These are phyloP conservation scores for Daubentonia madagascariensis DNA, from an alignment of 2,113 vertebrate species.

Conservation along the genomic window DNA sequence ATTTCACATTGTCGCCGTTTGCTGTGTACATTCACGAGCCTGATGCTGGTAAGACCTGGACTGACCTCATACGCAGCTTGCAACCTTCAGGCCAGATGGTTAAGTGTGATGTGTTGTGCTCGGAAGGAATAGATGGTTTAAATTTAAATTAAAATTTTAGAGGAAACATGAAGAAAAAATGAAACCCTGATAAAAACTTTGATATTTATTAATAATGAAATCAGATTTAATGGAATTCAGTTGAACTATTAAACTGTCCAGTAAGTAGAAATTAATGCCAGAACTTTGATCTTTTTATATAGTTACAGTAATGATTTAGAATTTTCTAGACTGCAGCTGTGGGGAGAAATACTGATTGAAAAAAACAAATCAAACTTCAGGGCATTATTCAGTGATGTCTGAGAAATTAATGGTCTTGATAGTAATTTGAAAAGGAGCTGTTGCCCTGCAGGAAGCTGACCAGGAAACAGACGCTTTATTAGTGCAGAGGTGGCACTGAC, in stretches of 20 bases:
- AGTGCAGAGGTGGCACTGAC: neutral
- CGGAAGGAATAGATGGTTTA: neutral
- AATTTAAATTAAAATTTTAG: conserved; percentile 19
- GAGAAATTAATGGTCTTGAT: neutral
- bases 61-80: too few species aligned
- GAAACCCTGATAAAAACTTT: neutral
- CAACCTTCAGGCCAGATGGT: neutral
- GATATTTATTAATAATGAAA: conserved; percentile 58
- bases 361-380: conserved; percentile 1
- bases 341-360: neutral
- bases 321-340: neutral
- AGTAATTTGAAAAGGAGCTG: neutral
- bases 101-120: neutral
- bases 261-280: conserved; percentile 25
- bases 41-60: neutral
- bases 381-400: neutral
- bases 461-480: neutral
- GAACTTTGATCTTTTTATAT: conserved; percentile 33
- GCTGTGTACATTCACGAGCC: neutral
- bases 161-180: neutral
- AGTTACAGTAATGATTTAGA: conserved; percentile 39
- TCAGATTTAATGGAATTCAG: conserved; percentile 50
- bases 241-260: conserved; percentile 37
- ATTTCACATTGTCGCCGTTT: neutral
- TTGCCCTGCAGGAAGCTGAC: neutral